Conservation (phyloP, 2,113 vertebrate genomes). For the Phycodurus eques region DNA sequence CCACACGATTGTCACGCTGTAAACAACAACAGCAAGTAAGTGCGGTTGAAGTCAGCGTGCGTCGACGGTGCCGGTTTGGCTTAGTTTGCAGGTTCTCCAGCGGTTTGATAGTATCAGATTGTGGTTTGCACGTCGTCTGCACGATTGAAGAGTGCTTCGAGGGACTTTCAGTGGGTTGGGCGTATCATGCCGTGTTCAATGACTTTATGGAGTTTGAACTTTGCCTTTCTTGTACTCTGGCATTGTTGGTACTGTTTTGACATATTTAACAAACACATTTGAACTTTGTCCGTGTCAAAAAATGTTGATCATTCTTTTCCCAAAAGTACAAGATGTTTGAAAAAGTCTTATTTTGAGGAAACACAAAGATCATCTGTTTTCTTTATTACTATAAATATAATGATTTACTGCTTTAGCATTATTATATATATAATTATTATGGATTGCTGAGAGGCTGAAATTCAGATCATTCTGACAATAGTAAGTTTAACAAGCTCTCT, state of each 20-base stretch:
- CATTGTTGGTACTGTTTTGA: not conserved
- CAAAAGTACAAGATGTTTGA: not conserved
- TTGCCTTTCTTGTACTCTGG: slow-evolving; percentile 17
- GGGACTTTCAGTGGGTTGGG: not conserved
- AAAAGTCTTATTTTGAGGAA: no score
- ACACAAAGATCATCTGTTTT: no score
- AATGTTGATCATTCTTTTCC: not conserved
- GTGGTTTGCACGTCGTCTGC: not conserved
- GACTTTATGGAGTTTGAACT: slow-evolving; percentile 27
- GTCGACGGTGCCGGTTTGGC: not conserved
- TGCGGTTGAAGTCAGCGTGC: not conserved
- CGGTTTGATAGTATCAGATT: not conserved
- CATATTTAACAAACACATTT: not conserved
- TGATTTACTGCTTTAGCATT: no score
- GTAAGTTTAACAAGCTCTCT: not conserved
- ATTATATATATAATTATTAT: no score
- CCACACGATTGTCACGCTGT: not conserved
- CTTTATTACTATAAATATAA: no score
- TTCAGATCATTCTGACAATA: not conserved
- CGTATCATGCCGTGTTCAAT: not conserved
- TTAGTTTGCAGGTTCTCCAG: not conserved
- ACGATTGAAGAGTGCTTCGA: not conserved
- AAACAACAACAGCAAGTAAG: not conserved
- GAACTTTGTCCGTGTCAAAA: not conserved
- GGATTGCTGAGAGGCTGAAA: no score